Evolutionary conservation across 2,113 vertebrate species (phyloP).

Genomic region (Garra rufa): DNA sequence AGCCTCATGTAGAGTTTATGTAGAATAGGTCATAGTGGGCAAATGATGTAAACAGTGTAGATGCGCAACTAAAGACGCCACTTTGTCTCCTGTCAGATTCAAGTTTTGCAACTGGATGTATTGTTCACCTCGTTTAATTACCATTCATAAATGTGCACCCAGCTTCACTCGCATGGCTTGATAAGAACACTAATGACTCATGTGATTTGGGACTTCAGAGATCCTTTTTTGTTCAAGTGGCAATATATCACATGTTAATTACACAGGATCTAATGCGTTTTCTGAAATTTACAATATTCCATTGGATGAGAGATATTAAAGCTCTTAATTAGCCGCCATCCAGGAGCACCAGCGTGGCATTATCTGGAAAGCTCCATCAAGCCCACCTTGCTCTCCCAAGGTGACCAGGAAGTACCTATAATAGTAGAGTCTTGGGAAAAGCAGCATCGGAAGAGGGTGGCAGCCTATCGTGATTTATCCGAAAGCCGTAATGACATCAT

Average conservation of each 20-base stretch:
- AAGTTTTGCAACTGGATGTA: slow-evolving; percentile 47
- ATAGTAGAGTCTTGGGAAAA: slow-evolving; percentile 50
- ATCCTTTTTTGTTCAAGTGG: slow-evolving; percentile 19
- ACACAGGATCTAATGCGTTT: slow-evolving; percentile 67
- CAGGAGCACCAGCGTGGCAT: slow-evolving; percentile 57
- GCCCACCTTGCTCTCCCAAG: slow-evolving; percentile 63
- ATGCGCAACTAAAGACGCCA: slow-evolving; percentile 57
- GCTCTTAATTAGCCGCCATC: slow-evolving; percentile 64
- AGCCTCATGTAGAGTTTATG: not conserved
- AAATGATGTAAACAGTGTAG: not conserved
- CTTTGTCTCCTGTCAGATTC: slow-evolving; percentile 51
- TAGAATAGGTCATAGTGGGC: not conserved
- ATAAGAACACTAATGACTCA: slow-evolving; percentile 70
- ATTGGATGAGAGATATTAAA: slow-evolving; percentile 57
- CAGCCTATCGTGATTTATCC: slow-evolving; percentile 69
- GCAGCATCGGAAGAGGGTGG: slow-evolving; percentile 26
- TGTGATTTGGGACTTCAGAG: slow-evolving; percentile 61
- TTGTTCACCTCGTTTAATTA: slow-evolving; percentile 63
- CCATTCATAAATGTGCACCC: slow-evolving; percentile 55
- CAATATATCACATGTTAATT: slow-evolving; percentile 69
- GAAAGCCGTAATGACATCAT: slow-evolving; percentile 73
- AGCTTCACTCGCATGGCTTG: slow-evolving; percentile 60
- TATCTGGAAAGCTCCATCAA: slow-evolving; percentile 60
- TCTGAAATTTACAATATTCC: slow-evolving; percentile 63
- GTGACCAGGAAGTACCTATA: slow-evolving; percentile 71